A percentile compares a stretch with the other conserved stretches of the same genome.
These are phyloP conservation scores for Aporophyla lueneburgensis DNA, from an alignment of 2,888 invertebrate species.

Conservation along the genomic window DNA sequence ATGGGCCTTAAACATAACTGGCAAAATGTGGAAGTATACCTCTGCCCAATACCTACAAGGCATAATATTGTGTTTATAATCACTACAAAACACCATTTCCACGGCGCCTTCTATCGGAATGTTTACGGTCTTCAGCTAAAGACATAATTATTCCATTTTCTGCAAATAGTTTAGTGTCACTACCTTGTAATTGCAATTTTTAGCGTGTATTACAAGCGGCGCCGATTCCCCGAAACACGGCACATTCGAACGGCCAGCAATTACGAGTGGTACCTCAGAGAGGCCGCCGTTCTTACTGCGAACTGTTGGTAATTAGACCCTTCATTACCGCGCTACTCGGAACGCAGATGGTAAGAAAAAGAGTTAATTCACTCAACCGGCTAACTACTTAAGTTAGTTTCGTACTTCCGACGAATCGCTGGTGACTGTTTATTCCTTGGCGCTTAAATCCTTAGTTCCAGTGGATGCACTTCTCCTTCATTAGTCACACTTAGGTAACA, in stretches of 20 bases:
- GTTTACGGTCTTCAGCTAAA: slow-evolving; percentile 38
- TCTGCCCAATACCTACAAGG: no score
- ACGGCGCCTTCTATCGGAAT: slow-evolving; percentile 31
- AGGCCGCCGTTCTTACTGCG: slow-evolving; percentile 78
- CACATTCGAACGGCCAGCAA: slow-evolving; percentile 77
- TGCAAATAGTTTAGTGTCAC: slow-evolving; percentile 64
- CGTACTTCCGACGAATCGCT: slow-evolving; percentile 43
- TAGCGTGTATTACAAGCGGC: slow-evolving; percentile 70
- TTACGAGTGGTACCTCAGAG: slow-evolving; percentile 74
- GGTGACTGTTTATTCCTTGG: slow-evolving; percentile 37
- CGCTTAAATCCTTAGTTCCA: slow-evolving; percentile 62
- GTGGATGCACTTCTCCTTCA: slow-evolving; percentile 7
- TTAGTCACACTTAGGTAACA: slow-evolving; percentile 35
- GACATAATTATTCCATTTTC: slow-evolving; percentile 62
- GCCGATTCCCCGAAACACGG: slow-evolving; percentile 73
- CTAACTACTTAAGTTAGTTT: slow-evolving; percentile 57
- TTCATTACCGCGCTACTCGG: slow-evolving; percentile 79
- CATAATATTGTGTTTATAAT: no score
- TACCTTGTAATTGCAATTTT: slow-evolving; percentile 72
- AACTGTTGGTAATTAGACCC: slow-evolving; percentile 80
- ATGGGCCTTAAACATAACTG: no score
- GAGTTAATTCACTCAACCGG: slow-evolving; percentile 55
- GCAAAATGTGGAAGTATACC: no score
- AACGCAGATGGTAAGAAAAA: slow-evolving; percentile 73
- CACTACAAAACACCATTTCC: neutral